Percentiles rank a stretch among this genome's conserved stretches.
Conservation (phyloP, 92 coral and sea anemone genomes). For the Siderastrea siderea region DNA sequence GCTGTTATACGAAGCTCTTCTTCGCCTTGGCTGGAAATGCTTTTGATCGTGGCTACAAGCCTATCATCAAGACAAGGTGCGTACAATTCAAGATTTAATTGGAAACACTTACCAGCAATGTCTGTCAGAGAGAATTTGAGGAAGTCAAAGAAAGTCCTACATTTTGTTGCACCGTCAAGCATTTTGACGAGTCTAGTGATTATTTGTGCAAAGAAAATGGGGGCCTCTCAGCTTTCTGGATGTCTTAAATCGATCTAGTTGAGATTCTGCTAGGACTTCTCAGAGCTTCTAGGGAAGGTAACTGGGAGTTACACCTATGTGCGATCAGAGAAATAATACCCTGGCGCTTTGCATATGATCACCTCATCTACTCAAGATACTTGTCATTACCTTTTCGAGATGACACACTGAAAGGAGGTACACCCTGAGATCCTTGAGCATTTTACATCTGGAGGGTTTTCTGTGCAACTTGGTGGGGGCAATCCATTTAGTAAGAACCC, state of each 20-base stretch:
- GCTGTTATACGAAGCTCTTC: slow-evolving; percentile 26
- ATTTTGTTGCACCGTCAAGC: not conserved
- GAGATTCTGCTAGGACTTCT: slow-evolving; percentile 29
- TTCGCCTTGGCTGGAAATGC: too few species aligned
- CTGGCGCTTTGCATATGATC: too few species aligned
- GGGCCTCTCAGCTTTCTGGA: too few species aligned
- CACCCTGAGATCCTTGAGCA: not conserved
- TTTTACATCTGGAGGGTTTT: slow-evolving; percentile 34
- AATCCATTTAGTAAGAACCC: too few species aligned
- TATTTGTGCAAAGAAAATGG: too few species aligned
- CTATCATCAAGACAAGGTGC: too few species aligned
- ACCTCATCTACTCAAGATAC: too few species aligned
- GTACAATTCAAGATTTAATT: too few species aligned
- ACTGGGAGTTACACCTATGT: slow-evolving; percentile 35
- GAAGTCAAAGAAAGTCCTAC: not conserved
- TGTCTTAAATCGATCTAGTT: not conserved
- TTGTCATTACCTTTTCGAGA: too few species aligned
- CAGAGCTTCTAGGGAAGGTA: slow-evolving; percentile 48
- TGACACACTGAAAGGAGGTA: too few species aligned
- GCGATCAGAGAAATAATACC: not conserved
- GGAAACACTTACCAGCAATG: not conserved
- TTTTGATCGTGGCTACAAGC: too few species aligned
- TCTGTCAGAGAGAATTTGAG: not conserved
- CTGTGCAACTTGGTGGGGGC: slow-evolving; percentile 32
- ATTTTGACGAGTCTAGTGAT: too few species aligned